A percentile compares a stretch with the other conserved stretches of the same genome.
These are phyloP conservation scores for Drosophila mettleri DNA, from an alignment of 2,888 invertebrate genomes.

Conservation along the genomic window DNA sequence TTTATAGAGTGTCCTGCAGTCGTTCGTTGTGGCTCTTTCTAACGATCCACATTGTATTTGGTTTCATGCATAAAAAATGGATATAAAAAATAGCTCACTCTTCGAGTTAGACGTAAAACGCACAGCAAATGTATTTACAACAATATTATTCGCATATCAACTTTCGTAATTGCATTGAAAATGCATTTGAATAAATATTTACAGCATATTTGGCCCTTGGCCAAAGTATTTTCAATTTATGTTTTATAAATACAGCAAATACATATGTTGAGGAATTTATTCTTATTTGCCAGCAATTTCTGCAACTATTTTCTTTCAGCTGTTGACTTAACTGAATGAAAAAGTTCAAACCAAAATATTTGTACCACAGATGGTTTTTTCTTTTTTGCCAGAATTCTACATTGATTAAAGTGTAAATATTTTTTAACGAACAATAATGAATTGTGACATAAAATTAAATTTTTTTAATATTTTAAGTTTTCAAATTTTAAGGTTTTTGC, in stretches of 20 bases:
- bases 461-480: too few species aligned
- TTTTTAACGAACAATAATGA: too few species aligned
- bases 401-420: too few species aligned
- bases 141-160: not conserved
- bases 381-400: too few species aligned
- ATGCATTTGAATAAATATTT: not conserved
- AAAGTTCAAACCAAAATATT: too few species aligned
- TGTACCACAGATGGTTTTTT: too few species aligned
- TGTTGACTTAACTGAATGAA: not conserved
- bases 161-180: conserved; percentile 2
- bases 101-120: conserved; percentile 9
- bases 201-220: not conserved
- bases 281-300: too few species aligned
- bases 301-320: not conserved
- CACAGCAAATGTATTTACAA: not conserved
- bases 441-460: too few species aligned
- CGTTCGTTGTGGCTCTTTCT: not conserved
- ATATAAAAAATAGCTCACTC: not conserved
- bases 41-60: not conserved
- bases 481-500: too few species aligned
- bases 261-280: not conserved
- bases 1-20: not conserved
- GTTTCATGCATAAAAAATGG: conserved; percentile 8
- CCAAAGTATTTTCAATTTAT: conserved; percentile 3
- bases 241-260: not conserved